These are phyloP conservation scores for Serripes groenlandicus DNA, from an alignment of 2,888 invertebrate species.

Conservation along the genomic window DNA sequence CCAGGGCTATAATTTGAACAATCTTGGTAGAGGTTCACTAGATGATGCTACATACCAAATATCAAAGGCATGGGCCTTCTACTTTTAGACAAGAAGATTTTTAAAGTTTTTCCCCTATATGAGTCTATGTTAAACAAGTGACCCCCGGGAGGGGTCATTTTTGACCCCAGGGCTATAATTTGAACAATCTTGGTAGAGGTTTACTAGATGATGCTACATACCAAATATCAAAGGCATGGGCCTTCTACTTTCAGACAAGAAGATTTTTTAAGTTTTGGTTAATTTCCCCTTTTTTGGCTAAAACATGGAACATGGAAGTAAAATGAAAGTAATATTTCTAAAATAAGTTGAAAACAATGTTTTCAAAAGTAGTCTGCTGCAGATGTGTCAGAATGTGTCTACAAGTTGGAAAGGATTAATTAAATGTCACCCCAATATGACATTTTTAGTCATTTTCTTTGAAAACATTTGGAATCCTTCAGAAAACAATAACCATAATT, in stretches of 20 bases:
- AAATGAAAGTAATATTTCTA: too few relatives aligned
- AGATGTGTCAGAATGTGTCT: too few relatives aligned
- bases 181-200: not conserved
- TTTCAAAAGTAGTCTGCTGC: too few relatives aligned
- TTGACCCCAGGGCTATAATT: not conserved
- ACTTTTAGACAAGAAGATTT: not conserved
- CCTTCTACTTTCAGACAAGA: not conserved
- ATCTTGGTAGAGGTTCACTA: not conserved
- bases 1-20: not conserved
- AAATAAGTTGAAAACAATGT: too few relatives aligned
- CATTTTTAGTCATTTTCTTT: too few relatives aligned
- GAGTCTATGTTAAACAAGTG: not conserved
- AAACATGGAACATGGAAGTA: too few relatives aligned
- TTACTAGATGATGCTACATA: not conserved
- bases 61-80: not conserved
- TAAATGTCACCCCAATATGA: too few relatives aligned
- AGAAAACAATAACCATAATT: too few relatives aligned
- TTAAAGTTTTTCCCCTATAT: not conserved
- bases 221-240: not conserved
- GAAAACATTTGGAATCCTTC: too few relatives aligned
- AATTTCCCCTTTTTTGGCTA: too few relatives aligned
- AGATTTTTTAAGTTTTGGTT: not conserved
- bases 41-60: not conserved
- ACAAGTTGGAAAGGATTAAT: too few relatives aligned
- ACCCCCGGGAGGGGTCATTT: not conserved